Conservation (phyloP, 2,113 vertebrate species). For the Xenopus borealis region DNA sequence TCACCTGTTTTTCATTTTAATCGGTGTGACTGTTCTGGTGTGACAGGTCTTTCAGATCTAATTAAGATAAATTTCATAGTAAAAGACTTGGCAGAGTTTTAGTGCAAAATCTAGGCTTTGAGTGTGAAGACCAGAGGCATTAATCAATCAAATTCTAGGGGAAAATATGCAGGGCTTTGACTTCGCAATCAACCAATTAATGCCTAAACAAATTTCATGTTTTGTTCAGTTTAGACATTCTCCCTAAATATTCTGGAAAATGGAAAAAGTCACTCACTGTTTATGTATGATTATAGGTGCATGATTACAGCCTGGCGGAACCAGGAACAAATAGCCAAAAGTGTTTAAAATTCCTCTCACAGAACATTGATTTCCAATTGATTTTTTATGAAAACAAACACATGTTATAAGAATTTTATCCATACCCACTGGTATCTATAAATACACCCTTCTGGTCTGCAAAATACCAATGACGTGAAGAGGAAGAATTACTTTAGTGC, state of each 20-base stretch:
- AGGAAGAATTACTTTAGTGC: not conserved
- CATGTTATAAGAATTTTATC: constrained; percentile 33
- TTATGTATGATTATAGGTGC: constrained; percentile 13
- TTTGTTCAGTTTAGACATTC: constrained; percentile 83
- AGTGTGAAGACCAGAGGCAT: constrained; percentile 90
- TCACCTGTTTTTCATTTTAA: constrained; percentile 99
- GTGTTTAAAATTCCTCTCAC: constrained; percentile 4
- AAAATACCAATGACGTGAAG: constrained; percentile 8
- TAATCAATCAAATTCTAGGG: constrained; percentile 88
- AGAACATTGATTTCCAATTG: constrained; percentile 24
- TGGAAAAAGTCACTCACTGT: constrained; percentile 41
- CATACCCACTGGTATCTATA: constrained; percentile 46
- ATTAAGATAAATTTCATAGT: constrained; percentile 99
- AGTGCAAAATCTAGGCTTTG: constrained; percentile 88
- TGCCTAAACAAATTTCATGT: constrained; percentile 98
- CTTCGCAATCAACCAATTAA: constrained; percentile 87
- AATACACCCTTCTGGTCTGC: constrained; percentile 4
- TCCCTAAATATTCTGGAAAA: constrained; percentile 58
- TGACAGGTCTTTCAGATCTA: constrained; percentile 99
- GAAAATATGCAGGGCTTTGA: constrained; percentile 73
- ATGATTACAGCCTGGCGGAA: constrained; percentile 13
- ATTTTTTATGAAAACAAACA: constrained; percentile 26
- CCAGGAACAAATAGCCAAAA: constrained; percentile 35
- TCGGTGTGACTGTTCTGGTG: constrained; percentile 99
- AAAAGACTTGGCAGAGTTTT: constrained; percentile 95